Evolutionary conservation across 1,140 invertebrate genomes (phyloP), one percentile per base, ranked within the genome.

Genomic region (Brachionus rubens): DNA sequence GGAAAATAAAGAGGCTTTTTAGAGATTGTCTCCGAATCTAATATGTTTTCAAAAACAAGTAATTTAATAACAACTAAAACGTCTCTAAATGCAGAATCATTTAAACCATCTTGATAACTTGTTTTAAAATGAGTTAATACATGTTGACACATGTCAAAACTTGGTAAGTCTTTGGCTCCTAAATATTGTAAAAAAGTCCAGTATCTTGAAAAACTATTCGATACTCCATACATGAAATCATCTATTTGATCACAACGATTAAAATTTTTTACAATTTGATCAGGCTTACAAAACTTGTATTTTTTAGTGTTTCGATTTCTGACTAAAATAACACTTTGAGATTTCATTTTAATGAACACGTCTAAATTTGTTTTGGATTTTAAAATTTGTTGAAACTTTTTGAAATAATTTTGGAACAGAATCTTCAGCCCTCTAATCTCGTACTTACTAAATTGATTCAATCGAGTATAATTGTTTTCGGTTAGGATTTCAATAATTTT

Each of bases 1-100:
- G 59, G 59, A 65, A 65, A 65, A 65, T 65, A 65, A 19, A 65
- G 19, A 4, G 21, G 7, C 21, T 43, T 24, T 24, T 43, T 65
- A 24, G 33, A 36, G 5, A 65, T 19, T 24, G 21, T 28, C 6
- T 65, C 24, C 1, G 3, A 5, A 43, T 41, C 16, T 40, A 65
- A n/a, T 24, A 24, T 14, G 24, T 65, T 65, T 43, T 65, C 59
- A 43, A 43, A 65, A n/a, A 65, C 12, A 10, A 65, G 24, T 24
- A 43, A 21, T 14, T 65, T 65, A 24, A 65, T 43, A 65, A 26
- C 24, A 24, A 65, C 12, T 19, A 65, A 43, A 10, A 65, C 59
- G 43, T 43, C 6, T 7, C 43, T 65, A n/a, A 19, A 65, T 65
- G 9, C 59, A 40, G 12, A 2, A 4, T 65, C 21, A 36, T 36